Evolutionary conservation across 2,113 vertebrate species (phyloP).

Genomic region (Cynoglossus semilaevis): DNA sequence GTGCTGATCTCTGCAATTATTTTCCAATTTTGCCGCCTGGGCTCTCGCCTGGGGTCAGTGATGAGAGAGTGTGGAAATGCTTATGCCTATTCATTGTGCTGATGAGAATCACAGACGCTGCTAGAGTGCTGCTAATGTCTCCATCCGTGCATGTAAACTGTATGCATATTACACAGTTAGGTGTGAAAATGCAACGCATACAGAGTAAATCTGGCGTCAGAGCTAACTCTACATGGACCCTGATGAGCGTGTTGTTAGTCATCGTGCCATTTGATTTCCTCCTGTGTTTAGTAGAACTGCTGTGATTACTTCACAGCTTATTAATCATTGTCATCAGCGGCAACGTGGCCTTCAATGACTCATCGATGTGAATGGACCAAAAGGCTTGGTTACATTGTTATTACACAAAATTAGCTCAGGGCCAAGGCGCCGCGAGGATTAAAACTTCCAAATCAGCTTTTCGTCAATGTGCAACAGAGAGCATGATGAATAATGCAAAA

Average conservation of each 20-base stretch:
- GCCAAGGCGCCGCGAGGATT: slow-evolving; percentile 27
- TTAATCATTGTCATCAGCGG: slow-evolving; percentile 39
- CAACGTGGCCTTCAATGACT: slow-evolving; percentile 24
- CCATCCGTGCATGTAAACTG: not conserved
- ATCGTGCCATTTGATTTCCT: slow-evolving; percentile 34
- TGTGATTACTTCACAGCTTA: slow-evolving; percentile 49
- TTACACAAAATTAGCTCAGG: slow-evolving; percentile 22
- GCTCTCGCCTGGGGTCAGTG: slow-evolving; percentile 25
- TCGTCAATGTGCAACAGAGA: slow-evolving; percentile 23
- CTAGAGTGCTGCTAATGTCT: not conserved
- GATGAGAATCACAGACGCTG: not conserved
- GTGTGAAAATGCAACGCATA: not conserved
- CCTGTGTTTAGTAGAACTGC: slow-evolving; percentile 36
- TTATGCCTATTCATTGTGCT: not conserved
- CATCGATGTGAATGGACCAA: slow-evolving; percentile 22
- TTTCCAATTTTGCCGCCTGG: slow-evolving; percentile 33
- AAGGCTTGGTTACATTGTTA: slow-evolving; percentile 14
- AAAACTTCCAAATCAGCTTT: slow-evolving; percentile 21
- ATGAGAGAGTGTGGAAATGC: not conserved
- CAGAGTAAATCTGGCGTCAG: slow-evolving; percentile 1
- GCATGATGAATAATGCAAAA: slow-evolving; percentile 19
- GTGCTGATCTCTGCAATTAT: slow-evolving; percentile 50
- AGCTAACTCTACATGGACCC: slow-evolving; percentile 29
- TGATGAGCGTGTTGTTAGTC: slow-evolving; percentile 61
- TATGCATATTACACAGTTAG: not conserved